These are phyloP conservation scores for Aricia artaxerxes DNA, from an alignment of 2,888 invertebrate genomes.

Conservation along the genomic window DNA sequence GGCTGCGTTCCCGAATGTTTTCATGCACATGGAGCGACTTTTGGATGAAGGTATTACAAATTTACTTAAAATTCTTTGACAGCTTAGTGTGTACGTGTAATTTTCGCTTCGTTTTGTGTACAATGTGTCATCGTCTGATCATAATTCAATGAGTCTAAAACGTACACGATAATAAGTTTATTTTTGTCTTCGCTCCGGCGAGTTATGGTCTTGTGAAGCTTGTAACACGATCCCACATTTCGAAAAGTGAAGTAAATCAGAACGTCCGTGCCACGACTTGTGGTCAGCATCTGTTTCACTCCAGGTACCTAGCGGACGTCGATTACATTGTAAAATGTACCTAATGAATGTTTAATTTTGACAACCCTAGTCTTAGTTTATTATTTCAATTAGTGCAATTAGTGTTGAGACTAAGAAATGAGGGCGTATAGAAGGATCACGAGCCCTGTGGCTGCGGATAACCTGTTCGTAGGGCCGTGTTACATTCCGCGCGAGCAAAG, in stretches of 20 bases:
- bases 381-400: conserved; percentile 40
- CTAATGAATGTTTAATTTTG: conserved; percentile 48
- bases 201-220: conserved; percentile 79
- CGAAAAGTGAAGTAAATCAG: conserved; percentile 73
- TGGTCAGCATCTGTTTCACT: conserved; percentile 72
- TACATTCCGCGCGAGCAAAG: conserved; percentile 69
- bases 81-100: conserved; percentile 45
- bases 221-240: conserved; percentile 77
- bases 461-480: conserved; percentile 73
- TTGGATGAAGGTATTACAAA: conserved; percentile 96
- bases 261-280: conserved; percentile 67
- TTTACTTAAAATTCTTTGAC: conserved; percentile 58
- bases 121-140: conserved; percentile 69
- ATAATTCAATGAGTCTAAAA: conserved; percentile 75
- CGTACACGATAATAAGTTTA: conserved; percentile 79
- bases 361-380: conserved; percentile 60
- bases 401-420: conserved; percentile 47
- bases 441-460: conserved; percentile 55
- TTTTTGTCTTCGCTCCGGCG: conserved; percentile 78
- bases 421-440: conserved; percentile 62
- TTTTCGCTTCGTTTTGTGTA: conserved; percentile 44
- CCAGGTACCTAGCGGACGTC: conserved; percentile 54
- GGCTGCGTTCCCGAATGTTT: conserved; percentile 99
- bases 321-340: conserved; percentile 57
- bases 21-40: conserved; percentile 99